Conservation (phyloP, 2,797 vertebrate species). For the Peromyscus aztecus region DNA sequence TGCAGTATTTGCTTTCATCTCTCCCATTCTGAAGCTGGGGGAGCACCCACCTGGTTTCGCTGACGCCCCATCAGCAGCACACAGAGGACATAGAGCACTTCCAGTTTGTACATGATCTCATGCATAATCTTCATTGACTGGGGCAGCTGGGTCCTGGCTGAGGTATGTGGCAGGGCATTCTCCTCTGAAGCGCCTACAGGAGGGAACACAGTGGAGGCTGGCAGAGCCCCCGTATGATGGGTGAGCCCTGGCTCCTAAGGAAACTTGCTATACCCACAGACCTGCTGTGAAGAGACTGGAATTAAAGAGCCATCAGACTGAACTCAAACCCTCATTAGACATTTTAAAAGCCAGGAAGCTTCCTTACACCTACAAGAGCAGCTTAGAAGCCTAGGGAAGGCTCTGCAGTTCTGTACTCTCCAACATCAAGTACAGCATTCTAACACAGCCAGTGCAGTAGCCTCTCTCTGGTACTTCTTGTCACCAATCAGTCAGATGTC, state of each 20-base stretch:
- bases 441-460: neutral
- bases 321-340: neutral
- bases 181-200: slow-evolving; percentile 96
- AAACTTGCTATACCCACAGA: neutral
- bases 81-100: slow-evolving; percentile 98
- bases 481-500: neutral
- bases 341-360: neutral
- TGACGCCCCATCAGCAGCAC: slow-evolving; percentile 98
- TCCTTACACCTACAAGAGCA: neutral
- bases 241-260: slow-evolving; percentile 40
- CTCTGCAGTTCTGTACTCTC: neutral
- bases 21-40: neutral
- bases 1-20: neutral
- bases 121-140: slow-evolving; percentile 99
- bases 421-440: neutral
- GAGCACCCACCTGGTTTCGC: slow-evolving; percentile 95
- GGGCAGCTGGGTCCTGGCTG: slow-evolving; percentile 94
- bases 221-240: slow-evolving; percentile 61
- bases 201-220: slow-evolving; percentile 81
- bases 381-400: slow-evolving; percentile 2
- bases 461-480: no score
- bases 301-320: neutral
- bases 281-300: slow-evolving; percentile 4
- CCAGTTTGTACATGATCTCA: slow-evolving; percentile 99
- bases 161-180: slow-evolving; percentile 93